Evolutionary conservation across 2,888 invertebrate species (phyloP).

Genomic region (Ectropis crepuscularia): DNA sequence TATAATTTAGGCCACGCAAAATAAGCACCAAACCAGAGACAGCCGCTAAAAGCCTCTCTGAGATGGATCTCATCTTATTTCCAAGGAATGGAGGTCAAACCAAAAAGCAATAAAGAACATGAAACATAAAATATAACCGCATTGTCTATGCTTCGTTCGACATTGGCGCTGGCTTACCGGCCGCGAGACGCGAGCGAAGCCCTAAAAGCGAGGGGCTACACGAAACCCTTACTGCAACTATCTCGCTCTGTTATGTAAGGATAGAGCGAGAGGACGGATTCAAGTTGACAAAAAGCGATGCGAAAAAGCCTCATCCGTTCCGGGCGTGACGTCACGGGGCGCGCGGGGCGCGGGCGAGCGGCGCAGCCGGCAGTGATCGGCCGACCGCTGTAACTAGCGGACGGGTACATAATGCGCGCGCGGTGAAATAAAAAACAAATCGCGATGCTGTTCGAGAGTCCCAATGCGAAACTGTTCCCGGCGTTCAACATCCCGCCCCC

Average conservation of each 20-base stretch:
- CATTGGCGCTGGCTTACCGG: slow-evolving; percentile 38
- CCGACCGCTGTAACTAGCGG: slow-evolving; percentile 66
- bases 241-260: slow-evolving; percentile 43
- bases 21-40: slow-evolving; percentile 8
- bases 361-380: slow-evolving; percentile 67
- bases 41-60: slow-evolving; percentile 31
- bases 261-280: slow-evolving; percentile 46
- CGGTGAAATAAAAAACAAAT: slow-evolving; percentile 73
- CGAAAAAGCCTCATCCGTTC: slow-evolving; percentile 62
- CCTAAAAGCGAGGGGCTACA: slow-evolving; percentile 53
- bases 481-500: slow-evolving; percentile 90
- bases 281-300: slow-evolving; percentile 47
- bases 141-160: slow-evolving; percentile 36
- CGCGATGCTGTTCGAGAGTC: slow-evolving; percentile 90
- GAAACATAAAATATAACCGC: slow-evolving; percentile 38
- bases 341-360: slow-evolving; percentile 50
- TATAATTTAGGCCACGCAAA: slow-evolving; percentile 8
- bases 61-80: slow-evolving; percentile 22
- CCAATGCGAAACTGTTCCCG: slow-evolving; percentile 88
- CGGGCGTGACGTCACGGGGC: slow-evolving; percentile 75
- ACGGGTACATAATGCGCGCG: slow-evolving; percentile 70
- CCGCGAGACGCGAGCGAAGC: slow-evolving; percentile 49
- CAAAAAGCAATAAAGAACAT: slow-evolving; percentile 37
- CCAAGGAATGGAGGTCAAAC: slow-evolving; percentile 38
- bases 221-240: slow-evolving; percentile 40